A percentile compares a stretch with the other conserved stretches of the same genome.
These are phyloP conservation scores for Pycnomerus fuliginosus DNA, from an alignment of 2,888 invertebrate species.

Conservation along the genomic window DNA sequence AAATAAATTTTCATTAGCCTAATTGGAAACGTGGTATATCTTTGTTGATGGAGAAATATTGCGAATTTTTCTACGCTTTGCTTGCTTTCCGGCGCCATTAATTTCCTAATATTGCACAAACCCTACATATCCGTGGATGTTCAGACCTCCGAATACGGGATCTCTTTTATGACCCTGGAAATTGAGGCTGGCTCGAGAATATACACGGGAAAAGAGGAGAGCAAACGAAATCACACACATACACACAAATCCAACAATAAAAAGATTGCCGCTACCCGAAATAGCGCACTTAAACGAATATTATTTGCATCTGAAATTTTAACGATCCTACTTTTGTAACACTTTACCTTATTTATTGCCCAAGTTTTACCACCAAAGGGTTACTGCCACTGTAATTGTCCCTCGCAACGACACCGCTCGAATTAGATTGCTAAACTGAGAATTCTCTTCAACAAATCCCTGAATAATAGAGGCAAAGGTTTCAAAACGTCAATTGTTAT, in stretches of 20 bases:
- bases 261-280: constrained; percentile 42
- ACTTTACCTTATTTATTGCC: constrained; percentile 17
- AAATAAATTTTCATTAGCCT: constrained; percentile 34
- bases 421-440: too few relatives aligned
- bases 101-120: constrained; percentile 31
- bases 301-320: constrained; percentile 45
- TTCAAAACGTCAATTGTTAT: too few relatives aligned
- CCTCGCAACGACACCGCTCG: too few relatives aligned
- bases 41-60: constrained; percentile 20
- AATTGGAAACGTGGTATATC: constrained; percentile 24
- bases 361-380: constrained; percentile 20
- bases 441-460: too few relatives aligned
- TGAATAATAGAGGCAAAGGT: too few relatives aligned
- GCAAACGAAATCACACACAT: constrained; percentile 32
- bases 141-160: constrained; percentile 20
- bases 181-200: constrained; percentile 34
- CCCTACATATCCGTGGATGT: constrained; percentile 32
- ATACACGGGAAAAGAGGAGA: constrained; percentile 33
- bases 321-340: constrained; percentile 32
- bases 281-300: constrained; percentile 43
- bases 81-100: constrained; percentile 25
- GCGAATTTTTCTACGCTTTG: constrained; percentile 19
- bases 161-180: constrained; percentile 41
- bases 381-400: constrained; percentile 20
- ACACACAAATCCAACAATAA: constrained; percentile 29